These are phyloP conservation scores for Mus caroli DNA, from an alignment of 2,797 vertebrate genomes.

Conservation along the genomic window DNA sequence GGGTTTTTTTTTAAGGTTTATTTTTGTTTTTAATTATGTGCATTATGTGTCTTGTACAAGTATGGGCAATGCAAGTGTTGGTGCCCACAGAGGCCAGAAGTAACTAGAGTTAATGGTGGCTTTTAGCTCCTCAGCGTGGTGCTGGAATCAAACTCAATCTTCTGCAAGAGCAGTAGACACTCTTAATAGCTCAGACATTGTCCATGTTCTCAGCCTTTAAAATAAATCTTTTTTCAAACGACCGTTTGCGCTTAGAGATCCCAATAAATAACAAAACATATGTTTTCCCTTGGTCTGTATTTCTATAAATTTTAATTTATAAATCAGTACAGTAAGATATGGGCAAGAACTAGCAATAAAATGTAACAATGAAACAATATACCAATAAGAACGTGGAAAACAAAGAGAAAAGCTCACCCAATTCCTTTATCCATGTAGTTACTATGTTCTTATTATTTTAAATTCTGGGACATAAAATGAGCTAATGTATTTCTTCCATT, in stretches of 20 bases:
- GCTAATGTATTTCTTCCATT: background rate
- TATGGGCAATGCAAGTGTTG: background rate
- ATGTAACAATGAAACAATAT: background rate
- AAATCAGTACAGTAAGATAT: background rate
- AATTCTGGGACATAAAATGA: background rate
- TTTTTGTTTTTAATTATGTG: background rate
- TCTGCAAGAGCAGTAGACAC: background rate
- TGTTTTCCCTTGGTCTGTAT: background rate
- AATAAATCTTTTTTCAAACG: background rate
- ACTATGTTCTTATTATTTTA: constrained; percentile 17
- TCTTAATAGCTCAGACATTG: background rate
- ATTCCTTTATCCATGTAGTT: background rate
- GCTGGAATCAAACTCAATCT: background rate
- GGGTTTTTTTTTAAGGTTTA: background rate
- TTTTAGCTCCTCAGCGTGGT: background rate
- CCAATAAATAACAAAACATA: background rate
- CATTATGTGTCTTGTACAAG: too few species aligned
- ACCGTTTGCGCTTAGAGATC: background rate
- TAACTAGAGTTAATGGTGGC: background rate
- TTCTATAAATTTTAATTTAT: background rate
- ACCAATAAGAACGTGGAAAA: background rate
- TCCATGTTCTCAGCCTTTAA: constrained; percentile 15
- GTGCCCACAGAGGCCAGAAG: background rate
- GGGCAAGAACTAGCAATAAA: background rate
- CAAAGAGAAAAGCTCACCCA: background rate